phyloP scores from a whole-genome alignment of 2,797 vertebrate species.

The Chelon auratus region DNA sequence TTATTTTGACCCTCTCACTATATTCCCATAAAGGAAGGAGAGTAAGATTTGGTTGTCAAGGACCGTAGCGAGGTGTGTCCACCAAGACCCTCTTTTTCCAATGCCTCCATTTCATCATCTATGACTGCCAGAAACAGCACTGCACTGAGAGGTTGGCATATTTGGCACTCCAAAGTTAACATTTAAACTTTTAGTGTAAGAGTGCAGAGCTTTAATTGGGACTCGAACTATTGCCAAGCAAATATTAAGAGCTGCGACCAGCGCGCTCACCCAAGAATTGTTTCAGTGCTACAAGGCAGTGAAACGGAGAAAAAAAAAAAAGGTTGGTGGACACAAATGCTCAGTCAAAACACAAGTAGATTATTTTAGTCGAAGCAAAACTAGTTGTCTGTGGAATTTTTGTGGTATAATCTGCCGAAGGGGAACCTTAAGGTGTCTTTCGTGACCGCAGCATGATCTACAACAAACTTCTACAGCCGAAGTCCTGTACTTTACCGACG shows the following conservation, averaged over 20 bases:
- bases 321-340: conserved; percentile 44
- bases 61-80: conserved; percentile 45
- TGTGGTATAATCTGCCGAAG: conserved; percentile 37
- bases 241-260: conserved; percentile 67
- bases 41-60: conserved; percentile 61
- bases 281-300: conserved; percentile 37
- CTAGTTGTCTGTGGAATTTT: conserved; percentile 42
- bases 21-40: conserved; percentile 42
- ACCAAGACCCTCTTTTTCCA: conserved; percentile 46
- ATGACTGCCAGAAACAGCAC: conserved; percentile 26
- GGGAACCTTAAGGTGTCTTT: conserved; percentile 43
- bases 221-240: conserved; percentile 34
- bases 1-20: conserved; percentile 34
- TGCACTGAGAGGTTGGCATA: conserved; percentile 32
- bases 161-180: conserved; percentile 43
- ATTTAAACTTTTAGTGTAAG: conserved; percentile 12
- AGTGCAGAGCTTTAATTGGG: conserved; percentile 15
- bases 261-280: conserved; percentile 52
- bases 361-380: conserved; percentile 49
- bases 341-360: conserved; percentile 30
- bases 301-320: conserved; percentile 6
- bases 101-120: conserved; percentile 9
- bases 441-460: conserved; percentile 45
- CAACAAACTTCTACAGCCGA: conserved; percentile 32
- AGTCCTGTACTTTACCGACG: conserved; percentile 31